phyloP scores from a whole-genome alignment of 2,888 invertebrate genomes.

The Heliconius charithonia region DNA sequence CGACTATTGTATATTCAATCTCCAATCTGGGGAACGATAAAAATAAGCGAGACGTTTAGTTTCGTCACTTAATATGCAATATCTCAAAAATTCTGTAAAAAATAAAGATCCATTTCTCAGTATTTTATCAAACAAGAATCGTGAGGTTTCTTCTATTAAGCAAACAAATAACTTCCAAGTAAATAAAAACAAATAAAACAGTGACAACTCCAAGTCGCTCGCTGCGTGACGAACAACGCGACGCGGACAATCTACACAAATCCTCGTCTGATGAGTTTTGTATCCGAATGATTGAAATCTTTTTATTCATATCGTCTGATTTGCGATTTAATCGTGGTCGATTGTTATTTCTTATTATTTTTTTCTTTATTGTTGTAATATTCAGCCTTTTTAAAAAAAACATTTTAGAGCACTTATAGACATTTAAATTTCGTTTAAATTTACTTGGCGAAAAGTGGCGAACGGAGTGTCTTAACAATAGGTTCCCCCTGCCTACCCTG shows the following conservation, averaged over 20 bases:
- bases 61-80: too few species aligned
- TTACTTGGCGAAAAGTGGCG: too few species aligned
- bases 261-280: slow-evolving; percentile 20
- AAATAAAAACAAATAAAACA: background rate
- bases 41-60: too few species aligned
- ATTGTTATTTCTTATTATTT: slow-evolving; percentile 5
- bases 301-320: background rate
- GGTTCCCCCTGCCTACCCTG: too few species aligned
- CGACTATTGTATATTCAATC: background rate
- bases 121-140: too few species aligned
- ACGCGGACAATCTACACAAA: slow-evolving; percentile 7
- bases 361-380: background rate
- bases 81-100: too few species aligned
- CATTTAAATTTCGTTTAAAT: too few species aligned
- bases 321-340: background rate
- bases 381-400: background rate
- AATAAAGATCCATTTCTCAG: too few species aligned
- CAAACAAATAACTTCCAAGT: background rate
- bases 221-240: background rate
- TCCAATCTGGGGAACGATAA: background rate
- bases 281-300: slow-evolving; percentile 20
- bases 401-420: too few species aligned
- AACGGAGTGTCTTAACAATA: too few species aligned
- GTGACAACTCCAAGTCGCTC: slow-evolving; percentile 6
- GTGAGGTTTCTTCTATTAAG: background rate